A percentile compares a stretch with the other conserved stretches of the same genome.
phyloP scores from a whole-genome alignment of 2,888 invertebrate genomes.

The Epiblema foenella region DNA sequence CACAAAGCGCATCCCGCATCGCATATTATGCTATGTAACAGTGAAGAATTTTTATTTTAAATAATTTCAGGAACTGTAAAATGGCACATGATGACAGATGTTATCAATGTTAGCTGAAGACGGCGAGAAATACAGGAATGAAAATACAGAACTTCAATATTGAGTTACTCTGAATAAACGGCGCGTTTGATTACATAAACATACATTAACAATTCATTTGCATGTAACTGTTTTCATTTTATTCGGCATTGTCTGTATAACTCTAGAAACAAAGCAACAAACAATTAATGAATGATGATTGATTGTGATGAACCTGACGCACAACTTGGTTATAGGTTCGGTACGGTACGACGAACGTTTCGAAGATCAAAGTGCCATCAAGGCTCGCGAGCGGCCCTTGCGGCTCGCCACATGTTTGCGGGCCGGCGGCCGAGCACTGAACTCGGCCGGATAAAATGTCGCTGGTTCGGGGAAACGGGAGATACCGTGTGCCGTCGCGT shows the following conservation, averaged over 20 bases:
- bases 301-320: neutral
- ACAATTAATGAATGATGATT: no score
- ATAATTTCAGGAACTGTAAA: slow-evolving; percentile 10
- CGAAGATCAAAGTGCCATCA: slow-evolving; percentile 40
- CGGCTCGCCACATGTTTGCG: slow-evolving; percentile 59
- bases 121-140: neutral
- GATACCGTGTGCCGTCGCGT: slow-evolving; percentile 57
- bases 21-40: slow-evolving; percentile 13
- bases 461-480: slow-evolving; percentile 72
- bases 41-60: slow-evolving; percentile 22
- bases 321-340: neutral
- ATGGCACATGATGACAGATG: no score
- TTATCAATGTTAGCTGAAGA: no score
- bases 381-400: slow-evolving; percentile 39
- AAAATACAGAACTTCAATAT: slow-evolving; percentile 17
- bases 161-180: slow-evolving; percentile 15
- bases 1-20: slow-evolving; percentile 30
- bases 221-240: neutral
- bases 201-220: no score
- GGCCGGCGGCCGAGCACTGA: slow-evolving; percentile 69
- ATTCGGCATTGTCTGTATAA: neutral
- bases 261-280: neutral
- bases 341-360: slow-evolving; percentile 12
- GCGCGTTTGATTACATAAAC: no score
- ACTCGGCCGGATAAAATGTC: slow-evolving; percentile 70